Base-by-base conservation (phyloP, 1,140 invertebrate species). In the Drosophila carrolli region DNA sequence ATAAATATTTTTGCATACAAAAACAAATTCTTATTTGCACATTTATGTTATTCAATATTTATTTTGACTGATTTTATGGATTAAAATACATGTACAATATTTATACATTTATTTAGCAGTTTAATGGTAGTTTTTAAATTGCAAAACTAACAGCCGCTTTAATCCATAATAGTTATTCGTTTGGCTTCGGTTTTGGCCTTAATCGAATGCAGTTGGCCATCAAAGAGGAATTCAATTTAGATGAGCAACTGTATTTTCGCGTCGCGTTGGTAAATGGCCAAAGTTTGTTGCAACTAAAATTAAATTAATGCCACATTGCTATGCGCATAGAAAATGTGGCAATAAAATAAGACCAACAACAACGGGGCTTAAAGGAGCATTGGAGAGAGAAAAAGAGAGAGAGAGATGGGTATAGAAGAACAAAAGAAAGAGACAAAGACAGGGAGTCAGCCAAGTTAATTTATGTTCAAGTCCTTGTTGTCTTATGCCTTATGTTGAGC, bases 401-500 rank as follows among this genome's bases (percentile, higher is more conserved):
- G 19, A 19, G 19, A 44, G 32, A 13, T 5, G 46, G 14, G 11
- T 14, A 2, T 32, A 35, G 8, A 23, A 54, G 10, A 41, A 23
- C n/a, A 16, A 41, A 23, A 51, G 8, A 23, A 54, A 13, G 37
- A 23, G 14, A 16, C 37, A 23, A 10, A 29, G 16, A n/a, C 19
- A 47, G 48, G 41, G 29, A 43, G 32, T 61, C 60, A 75, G 73
- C 68, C 56, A 82, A 80, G 81, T 84, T 84, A 80, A 83, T 83
- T 83, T 84, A 84, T 84, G 76, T 63, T 70, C 57, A 47, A 23
- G 43, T 53, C 46, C 48, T n/a, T 44, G 29, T 16, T 35, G 60
- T 51, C 44, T 48, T 37, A 13, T 66, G 37, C 37, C 53, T 71
- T 58, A 41, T 71, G 67, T 4, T 70, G 37, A 53, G 65, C 29